Evolutionary conservation across 1,140 invertebrate species (phyloP), one percentile per base, ranked within the genome.

Genomic region (Anastrepha obliqua): DNA sequence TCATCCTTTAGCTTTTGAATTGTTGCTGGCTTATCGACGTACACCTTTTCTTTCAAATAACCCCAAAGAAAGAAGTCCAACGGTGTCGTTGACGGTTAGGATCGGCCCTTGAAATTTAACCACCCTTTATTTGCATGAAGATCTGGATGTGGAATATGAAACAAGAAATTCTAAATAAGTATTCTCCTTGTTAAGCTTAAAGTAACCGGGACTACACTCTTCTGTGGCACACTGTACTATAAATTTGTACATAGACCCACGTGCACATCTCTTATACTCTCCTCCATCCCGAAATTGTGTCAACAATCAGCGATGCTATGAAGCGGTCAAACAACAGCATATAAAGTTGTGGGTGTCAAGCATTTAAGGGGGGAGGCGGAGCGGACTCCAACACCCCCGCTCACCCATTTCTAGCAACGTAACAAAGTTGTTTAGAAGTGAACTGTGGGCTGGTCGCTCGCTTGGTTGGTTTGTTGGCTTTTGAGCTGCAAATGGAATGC

Each of bases 401-500:
- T 15, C 70, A 51, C 44, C 29, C 29, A 29, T 29, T 74, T 13
- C 44, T 29, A 44, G 44, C 70, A 51, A 5, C 70, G n/a, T 47
- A 51, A 74, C 70, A 47, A 29, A 74, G 70, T 74, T 74, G 39
- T 74, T 74, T 74, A 47, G 44, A 51, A 74, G 44, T 42, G 70
- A 74, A 74, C 44, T 42, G 70, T n/a, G 44, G 44, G 7, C 0
- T 20, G 44, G 39, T 58, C 47, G 47, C 2, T 81, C 29, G 74
- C 3, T 67, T 0, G n/a, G 74, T 9, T 29, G 15, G n/a, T 81
- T 81, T 81, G 47, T 81, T 81, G 44, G 74, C n/a, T 81, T 51
- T 81, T 47, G n/a, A 81, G 74, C 74, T 47, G 47, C 51, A 81
- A 81, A 81, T 81, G 74, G 20, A 55, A 81, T 81, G 15, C n/a